phyloP scores from a whole-genome alignment of 2,113 vertebrate genomes.

The Mirza zaza region DNA sequence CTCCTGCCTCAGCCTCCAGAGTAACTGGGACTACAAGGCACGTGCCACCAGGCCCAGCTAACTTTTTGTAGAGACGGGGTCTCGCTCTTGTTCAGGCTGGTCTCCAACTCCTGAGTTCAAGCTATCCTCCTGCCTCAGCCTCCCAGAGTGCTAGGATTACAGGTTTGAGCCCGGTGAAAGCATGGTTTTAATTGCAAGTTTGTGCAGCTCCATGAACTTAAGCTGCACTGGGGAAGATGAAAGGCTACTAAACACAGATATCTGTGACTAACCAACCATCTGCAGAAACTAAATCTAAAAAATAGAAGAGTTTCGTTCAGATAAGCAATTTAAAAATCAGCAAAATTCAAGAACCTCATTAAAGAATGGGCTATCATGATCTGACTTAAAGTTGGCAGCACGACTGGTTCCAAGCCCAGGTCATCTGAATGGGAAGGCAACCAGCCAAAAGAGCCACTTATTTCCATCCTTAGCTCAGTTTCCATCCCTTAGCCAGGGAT shows the following conservation, averaged over 20 bases:
- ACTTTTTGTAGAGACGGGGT: no score
- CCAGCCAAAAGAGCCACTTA: neutral
- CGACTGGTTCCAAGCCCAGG: neutral
- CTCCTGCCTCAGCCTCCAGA: no score
- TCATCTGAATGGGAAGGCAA: neutral
- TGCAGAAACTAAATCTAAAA: conserved; percentile 20
- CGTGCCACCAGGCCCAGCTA: no score
- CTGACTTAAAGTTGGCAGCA: neutral
- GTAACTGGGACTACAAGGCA: no score
- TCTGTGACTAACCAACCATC: neutral
- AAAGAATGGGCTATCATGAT: neutral
- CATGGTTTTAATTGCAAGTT: neutral
- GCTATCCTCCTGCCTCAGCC: no score
- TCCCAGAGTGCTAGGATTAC: no score
- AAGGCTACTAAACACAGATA: neutral
- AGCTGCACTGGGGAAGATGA: neutral
- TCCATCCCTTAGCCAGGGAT: neutral
- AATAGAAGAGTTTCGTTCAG: neutral
- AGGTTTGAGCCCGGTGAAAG: no score
- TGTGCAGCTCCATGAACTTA: neutral
- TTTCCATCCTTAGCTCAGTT: neutral
- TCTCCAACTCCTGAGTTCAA: no score
- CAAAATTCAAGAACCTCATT: neutral
- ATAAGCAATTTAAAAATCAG: neutral
- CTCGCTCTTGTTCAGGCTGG: no score